phyloP scores from a whole-genome alignment of 53 echinoderm and acorn worm genomes.

The Holothuria leucospilota region DNA sequence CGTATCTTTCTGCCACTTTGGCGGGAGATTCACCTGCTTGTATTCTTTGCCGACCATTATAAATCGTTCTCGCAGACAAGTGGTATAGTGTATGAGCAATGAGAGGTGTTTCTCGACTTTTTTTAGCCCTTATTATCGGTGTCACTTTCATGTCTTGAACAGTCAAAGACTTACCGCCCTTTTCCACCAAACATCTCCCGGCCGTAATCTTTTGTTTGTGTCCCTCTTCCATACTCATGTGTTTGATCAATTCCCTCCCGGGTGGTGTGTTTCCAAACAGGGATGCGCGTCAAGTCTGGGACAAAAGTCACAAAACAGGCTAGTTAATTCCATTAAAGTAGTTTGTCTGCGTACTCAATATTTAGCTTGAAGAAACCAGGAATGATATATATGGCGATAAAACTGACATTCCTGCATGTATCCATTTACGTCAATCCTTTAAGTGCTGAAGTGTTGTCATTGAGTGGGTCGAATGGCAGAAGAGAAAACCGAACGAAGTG shows the following conservation, averaged over 20 bases:
- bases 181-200: constrained; percentile 16
- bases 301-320: no score
- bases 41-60: constrained; percentile 4
- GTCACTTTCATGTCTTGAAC: constrained; percentile 19
- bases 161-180: constrained; percentile 35
- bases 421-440: no score
- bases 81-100: neutral
- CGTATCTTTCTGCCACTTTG: constrained; percentile 24
- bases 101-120: neutral
- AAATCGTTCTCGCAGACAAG: neutral
- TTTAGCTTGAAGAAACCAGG: no score
- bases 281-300: no score
- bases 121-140: neutral
- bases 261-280: no score
- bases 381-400: no score
- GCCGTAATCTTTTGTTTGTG: constrained; percentile 18
- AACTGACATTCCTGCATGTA: no score
- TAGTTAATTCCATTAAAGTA: no score
- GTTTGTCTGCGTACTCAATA: no score
- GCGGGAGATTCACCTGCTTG: constrained; percentile 5
- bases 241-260: neutral
- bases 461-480: no score
- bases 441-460: no score
- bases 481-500: no score
- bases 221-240: neutral